Evolutionary conservation across 2,888 invertebrate genomes (phyloP).

Genomic region (Napeogenes inachia): DNA sequence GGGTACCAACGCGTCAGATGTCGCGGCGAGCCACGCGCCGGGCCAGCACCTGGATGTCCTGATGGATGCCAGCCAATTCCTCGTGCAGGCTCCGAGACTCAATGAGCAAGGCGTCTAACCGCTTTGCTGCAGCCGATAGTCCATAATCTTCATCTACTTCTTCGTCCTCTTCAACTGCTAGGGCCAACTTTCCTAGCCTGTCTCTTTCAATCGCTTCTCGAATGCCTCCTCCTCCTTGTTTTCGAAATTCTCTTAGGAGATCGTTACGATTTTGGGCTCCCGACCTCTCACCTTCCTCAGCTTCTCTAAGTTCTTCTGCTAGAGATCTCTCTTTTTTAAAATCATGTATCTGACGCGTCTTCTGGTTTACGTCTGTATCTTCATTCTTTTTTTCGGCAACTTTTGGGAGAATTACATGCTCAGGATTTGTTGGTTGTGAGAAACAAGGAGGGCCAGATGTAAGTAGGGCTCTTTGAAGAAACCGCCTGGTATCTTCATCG

Average conservation of each 20-base stretch:
- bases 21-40: constrained; percentile 61
- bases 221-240: constrained; percentile 42
- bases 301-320: constrained; percentile 65
- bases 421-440: constrained; percentile 39
- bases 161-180: constrained; percentile 68
- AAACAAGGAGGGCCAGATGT: constrained; percentile 52
- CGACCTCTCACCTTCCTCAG: constrained; percentile 52
- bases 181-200: constrained; percentile 60
- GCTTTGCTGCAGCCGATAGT: constrained; percentile 58
- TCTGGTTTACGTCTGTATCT: constrained; percentile 19
- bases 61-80: constrained; percentile 69
- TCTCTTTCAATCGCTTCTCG: constrained; percentile 61
- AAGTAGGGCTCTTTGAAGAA: constrained; percentile 60
- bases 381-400: constrained; percentile 19
- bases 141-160: constrained; percentile 41
- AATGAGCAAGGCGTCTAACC: constrained; percentile 63
- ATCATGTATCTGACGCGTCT: constrained; percentile 21
- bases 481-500: constrained; percentile 64
- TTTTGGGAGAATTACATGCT: constrained; percentile 34
- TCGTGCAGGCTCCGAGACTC: constrained; percentile 67
- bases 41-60: constrained; percentile 75
- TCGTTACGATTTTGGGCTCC: constrained; percentile 44
- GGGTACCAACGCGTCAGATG: constrained; percentile 69
- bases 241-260: constrained; percentile 45
- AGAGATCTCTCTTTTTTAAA: constrained; percentile 48